Evolutionary conservation across 1,140 invertebrate species (phyloP).

Genomic region (Macrobrachium nipponense): DNA sequence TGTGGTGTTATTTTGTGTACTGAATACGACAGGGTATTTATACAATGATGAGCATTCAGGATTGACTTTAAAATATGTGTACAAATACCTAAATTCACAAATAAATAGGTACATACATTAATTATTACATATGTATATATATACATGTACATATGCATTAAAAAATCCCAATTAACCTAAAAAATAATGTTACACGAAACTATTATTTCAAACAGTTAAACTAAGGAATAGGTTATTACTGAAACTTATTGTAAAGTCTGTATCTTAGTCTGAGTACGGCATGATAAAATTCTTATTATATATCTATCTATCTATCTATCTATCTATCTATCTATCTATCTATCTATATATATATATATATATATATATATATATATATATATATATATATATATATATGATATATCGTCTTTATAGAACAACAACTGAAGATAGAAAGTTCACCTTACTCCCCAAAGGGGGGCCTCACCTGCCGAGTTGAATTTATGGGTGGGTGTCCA

Average conservation of each 20-base stretch:
- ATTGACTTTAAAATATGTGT: too few species aligned
- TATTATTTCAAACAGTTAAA: too few species aligned
- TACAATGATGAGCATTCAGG: neutral
- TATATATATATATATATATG: neutral
- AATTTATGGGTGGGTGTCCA: too few species aligned
- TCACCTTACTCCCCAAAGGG: too few species aligned
- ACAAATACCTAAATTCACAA: neutral
- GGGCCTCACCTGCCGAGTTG: too few species aligned
- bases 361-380: conserved; percentile 20
- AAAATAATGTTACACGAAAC: neutral
- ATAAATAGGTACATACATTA: neutral
- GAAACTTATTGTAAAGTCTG: too few species aligned
- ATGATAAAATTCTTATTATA: too few species aligned
- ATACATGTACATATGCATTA: neutral
- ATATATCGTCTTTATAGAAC: neutral
- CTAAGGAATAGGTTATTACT: too few species aligned
- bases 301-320: conserved; percentile 15
- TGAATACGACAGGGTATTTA: neutral
- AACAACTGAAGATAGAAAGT: neutral
- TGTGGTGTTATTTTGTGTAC: neutral
- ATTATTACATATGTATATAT: neutral
- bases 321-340: conserved; percentile 2
- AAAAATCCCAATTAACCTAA: neutral
- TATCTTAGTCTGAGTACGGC: neutral
- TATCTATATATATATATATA: conserved; percentile 14